phyloP scores from a whole-genome alignment of 2,797 vertebrate genomes.

The Sylvia borin region DNA sequence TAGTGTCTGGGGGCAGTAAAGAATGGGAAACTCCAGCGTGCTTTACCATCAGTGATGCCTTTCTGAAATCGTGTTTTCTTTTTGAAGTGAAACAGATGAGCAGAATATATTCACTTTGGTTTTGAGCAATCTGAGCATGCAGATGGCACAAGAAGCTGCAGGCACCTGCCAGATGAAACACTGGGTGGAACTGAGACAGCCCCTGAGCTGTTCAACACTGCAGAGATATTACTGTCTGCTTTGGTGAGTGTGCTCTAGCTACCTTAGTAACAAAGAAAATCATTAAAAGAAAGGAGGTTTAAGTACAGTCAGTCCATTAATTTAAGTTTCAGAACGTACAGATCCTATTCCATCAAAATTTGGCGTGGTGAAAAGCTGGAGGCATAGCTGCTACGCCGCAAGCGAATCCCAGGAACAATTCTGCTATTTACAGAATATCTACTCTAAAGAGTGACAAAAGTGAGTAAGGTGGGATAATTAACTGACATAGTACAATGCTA shows the following conservation, averaged over 20 bases:
- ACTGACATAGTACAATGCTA: neutral
- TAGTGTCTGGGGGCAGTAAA: neutral
- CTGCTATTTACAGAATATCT: neutral
- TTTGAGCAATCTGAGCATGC: neutral
- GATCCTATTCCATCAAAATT: neutral
- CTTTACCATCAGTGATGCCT: neutral
- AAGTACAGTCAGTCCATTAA: neutral
- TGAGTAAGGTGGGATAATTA: neutral
- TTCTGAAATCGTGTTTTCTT: neutral
- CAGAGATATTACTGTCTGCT: neutral
- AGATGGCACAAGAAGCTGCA: constrained; percentile 13
- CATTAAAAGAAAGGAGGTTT: neutral
- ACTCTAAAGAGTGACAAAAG: neutral
- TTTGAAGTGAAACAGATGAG: neutral
- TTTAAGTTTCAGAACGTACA: neutral
- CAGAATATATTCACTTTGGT: neutral
- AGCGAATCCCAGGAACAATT: neutral
- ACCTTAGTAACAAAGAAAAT: constrained; percentile 21
- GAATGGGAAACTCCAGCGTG: neutral
- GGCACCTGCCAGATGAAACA: constrained; percentile 25
- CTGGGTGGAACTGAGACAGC: neutral
- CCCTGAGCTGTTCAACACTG: neutral
- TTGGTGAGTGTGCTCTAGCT: neutral
- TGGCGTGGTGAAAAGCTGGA: neutral
- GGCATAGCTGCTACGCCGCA: neutral